Conservation (phyloP, 2,888 invertebrate species). For the Aleiodes alternator region DNA sequence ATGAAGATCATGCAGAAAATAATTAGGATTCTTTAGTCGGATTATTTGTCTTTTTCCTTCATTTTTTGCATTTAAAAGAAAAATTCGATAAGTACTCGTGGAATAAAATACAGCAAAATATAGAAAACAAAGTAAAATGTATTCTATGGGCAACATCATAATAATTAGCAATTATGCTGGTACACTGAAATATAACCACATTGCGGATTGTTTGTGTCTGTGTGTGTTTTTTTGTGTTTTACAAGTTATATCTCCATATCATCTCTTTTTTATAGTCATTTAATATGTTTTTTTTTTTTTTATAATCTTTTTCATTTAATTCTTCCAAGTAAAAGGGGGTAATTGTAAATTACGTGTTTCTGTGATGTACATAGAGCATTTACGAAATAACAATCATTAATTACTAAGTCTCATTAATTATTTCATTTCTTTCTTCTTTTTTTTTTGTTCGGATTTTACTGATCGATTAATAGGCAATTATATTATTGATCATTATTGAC, state of each 20-base stretch:
- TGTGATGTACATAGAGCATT: constrained; percentile 69
- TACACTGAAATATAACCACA: constrained; percentile 74
- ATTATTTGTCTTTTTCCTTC: constrained; percentile 8
- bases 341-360: constrained; percentile 43
- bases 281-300: constrained; percentile 34
- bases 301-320: neutral
- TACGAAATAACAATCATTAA: constrained; percentile 70
- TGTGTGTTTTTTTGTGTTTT: constrained; percentile 15
- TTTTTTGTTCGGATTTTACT: constrained; percentile 60
- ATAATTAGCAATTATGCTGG: constrained; percentile 72
- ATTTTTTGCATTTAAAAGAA: neutral
- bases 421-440: constrained; percentile 50
- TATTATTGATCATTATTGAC: constrained; percentile 65
- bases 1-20: constrained; percentile 27
- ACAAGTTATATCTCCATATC: constrained; percentile 47
- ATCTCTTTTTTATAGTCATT: constrained; percentile 30
- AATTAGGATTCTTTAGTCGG: neutral
- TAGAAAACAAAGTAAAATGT: constrained; percentile 75
- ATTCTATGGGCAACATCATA: constrained; percentile 75
- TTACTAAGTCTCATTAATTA: constrained; percentile 65
- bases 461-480: constrained; percentile 69
- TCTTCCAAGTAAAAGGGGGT: neutral
- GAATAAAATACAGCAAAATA: constrained; percentile 67
- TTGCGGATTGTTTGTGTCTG: constrained; percentile 59
- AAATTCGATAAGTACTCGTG: constrained; percentile 25